These are phyloP conservation scores for Apus apus DNA, from an alignment of 2,113 vertebrate genomes.

Conservation along the genomic window DNA sequence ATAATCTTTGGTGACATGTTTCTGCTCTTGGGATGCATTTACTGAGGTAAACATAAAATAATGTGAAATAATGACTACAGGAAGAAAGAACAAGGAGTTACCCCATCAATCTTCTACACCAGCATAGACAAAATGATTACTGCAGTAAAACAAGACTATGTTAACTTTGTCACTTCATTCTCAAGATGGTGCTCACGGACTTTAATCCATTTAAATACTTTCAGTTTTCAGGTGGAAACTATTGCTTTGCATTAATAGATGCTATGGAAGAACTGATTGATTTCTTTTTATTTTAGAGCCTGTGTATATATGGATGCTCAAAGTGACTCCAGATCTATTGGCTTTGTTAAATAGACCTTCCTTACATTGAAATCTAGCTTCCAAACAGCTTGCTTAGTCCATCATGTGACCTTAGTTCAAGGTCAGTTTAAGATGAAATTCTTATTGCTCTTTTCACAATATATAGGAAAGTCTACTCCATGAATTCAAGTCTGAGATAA, in stretches of 20 bases:
- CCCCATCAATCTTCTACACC: neutral
- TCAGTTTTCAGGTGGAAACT: neutral
- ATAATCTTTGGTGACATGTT: neutral
- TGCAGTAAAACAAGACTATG: neutral
- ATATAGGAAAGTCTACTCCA: neutral
- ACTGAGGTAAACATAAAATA: conserved; percentile 4
- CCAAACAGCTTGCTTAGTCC: neutral
- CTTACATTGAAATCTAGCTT: neutral
- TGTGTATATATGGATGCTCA: neutral
- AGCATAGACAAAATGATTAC: neutral
- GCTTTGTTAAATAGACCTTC: neutral
- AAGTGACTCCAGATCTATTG: neutral
- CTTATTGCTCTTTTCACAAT: neutral
- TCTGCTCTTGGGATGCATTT: conserved; percentile 29
- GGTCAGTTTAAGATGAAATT: neutral
- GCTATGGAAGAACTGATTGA: neutral
- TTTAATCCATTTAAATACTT: neutral
- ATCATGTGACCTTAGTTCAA: neutral
- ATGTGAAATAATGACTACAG: neutral
- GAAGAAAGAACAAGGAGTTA: neutral
- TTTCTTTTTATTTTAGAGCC: neutral
- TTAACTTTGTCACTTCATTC: neutral
- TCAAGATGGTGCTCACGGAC: conserved; percentile 29
- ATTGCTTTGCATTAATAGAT: neutral
- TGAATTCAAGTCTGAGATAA: neutral